Evolutionary conservation across 1,140 invertebrate species (phyloP), one percentile per base, ranked within the genome.

Genomic region (Achatina immaculata): DNA sequence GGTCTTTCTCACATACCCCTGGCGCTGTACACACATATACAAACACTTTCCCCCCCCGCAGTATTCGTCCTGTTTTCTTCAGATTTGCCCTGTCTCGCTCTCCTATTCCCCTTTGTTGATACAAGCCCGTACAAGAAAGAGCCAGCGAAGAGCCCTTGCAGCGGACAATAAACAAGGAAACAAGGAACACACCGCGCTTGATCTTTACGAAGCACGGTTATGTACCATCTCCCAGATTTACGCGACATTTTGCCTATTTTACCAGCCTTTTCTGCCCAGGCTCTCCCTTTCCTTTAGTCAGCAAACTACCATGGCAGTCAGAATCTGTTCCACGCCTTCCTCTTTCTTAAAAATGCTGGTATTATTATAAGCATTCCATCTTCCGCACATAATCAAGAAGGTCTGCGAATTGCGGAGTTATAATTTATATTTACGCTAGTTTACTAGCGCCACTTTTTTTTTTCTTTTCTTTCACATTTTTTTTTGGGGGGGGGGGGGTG

Each of bases 61-160:
- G 9, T 68, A 4, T 71, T 71, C 21, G 6, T 7, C 4, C 34
- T 45, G 9, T 71, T 21, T 38, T 21, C 0, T 4, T 14, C 38
- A 40, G 36, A 9, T 40, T 4, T 42, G 42, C 34, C 38, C n/a
- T 3, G 4, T 31, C 45, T 19, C 45, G 7, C 45, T 11, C 45
- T 48, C 28, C 58, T 31, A 31, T 62, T n/a, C n/a, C n/a, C n/a
- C n/a, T n/a, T n/a, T 62, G 58, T 62, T 62, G 58, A 62, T 62
- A 62, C 58, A 62, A 62, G 58, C 28, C 58, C 58, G 28, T 62
- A 62, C n/a, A 62, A 62, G 28, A 62, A 62, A 62, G 58, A 62
- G 3, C 58, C 58, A 62, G 31, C 58, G 58, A 62, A 62, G 58
- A 62, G 58, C 58, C 58, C 28, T 62, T 62, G 58, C 58, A 31